Evolutionary conservation across 2,797 vertebrate species (phyloP), one percentile per base, ranked within the genome.

Genomic region (Epinephelus malabaricus): DNA sequence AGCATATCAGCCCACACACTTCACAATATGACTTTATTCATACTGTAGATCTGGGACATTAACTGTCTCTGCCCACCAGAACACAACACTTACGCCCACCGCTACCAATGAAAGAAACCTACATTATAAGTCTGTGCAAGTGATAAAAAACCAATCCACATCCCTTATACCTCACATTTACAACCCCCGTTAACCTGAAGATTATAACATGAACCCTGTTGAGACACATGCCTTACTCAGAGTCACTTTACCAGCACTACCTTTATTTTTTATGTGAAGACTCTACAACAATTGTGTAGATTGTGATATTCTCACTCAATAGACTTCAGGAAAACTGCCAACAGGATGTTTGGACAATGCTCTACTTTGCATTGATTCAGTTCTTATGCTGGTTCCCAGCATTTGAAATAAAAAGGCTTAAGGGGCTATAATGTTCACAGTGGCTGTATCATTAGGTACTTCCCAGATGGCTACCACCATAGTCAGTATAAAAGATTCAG

Each of bases 21-120:
- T 93, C 82, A 95, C 94, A 95, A 94, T 95, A 94, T 94, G 93
- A 95, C 93, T 95, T 95, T 94, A 95, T 95, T 95, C 95, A 93
- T 91, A 91, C 89, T 90, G 91, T 86, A 92, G 92, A 95, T 95
- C 92, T 95, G 94, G 94, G 94, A 95, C 94, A 93, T 92, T 94
- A 91, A 91, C 87, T 90, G 94, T 92, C 91, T 93, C 93, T 95
- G 94, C 94, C 94, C 94, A 95, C 94, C 92, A 94, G 91, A 93
- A 93, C 90, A 94, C 92, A 95, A 93, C 90, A 93, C 92, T 90
- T 88, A 90, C 93, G 84, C 94, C 93, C 92, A 95, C 94, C 46
- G 79, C 84, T 88, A 54, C 81, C 79, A 82, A 25, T 88, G 85
- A 91, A 82, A 90, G 88, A 79, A 88, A 85, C 84, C 85, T 75